phyloP scores from a whole-genome alignment of 2,797 vertebrate genomes.

The Brotula barbata region DNA sequence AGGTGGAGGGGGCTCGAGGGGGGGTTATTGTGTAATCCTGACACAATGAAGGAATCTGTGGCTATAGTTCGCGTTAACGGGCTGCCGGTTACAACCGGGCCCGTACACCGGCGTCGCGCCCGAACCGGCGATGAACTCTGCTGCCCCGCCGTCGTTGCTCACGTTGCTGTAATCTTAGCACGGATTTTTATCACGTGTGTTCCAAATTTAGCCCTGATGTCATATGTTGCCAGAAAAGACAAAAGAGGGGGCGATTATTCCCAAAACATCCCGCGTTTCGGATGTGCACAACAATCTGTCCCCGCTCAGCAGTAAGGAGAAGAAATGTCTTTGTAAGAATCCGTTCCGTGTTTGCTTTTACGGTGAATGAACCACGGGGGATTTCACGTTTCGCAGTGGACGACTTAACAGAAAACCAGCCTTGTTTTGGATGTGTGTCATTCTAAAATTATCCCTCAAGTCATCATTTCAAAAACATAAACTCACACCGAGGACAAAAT shows the following conservation, averaged over 20 bases:
- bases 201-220: conserved; percentile 49
- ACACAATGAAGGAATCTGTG: conserved; percentile 83
- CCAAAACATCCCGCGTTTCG: neutral
- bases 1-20: conserved; percentile 37
- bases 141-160: neutral
- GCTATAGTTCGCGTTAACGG: conserved; percentile 46
- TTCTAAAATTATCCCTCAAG: no score
- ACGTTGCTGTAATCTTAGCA: conserved; percentile 26
- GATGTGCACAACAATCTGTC: neutral
- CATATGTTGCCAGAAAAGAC: conserved; percentile 34
- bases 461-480: neutral
- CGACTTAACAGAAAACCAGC: no score
- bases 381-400: no score
- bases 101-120: neutral
- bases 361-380: no score
- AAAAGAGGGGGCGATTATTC: conserved; percentile 5
- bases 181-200: conserved; percentile 39
- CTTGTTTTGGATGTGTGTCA: no score
- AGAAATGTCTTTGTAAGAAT: no score
- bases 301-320: neutral
- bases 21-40: conserved; percentile 80
- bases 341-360: no score
- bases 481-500: neutral
- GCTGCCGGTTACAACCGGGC: neutral
- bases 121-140: conserved; percentile 14